These are phyloP conservation scores for Drosophila nr. perissopoda DNA, from an alignment of 2,888 invertebrate species.

Conservation along the genomic window DNA sequence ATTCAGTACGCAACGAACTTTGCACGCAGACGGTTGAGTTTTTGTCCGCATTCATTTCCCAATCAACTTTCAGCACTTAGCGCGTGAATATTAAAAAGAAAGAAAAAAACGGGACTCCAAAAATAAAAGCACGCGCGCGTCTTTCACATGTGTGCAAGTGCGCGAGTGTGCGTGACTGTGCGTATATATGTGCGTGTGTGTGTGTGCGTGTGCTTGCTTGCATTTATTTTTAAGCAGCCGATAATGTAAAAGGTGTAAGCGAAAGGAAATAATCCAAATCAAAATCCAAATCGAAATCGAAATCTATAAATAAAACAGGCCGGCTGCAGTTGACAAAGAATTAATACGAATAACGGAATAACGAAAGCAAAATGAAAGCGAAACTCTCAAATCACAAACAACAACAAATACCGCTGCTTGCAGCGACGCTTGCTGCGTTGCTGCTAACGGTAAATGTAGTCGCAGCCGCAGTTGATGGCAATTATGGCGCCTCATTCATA, in stretches of 20 bases:
- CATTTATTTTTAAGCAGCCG: constrained; percentile 73
- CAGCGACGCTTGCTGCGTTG: constrained; percentile 38
- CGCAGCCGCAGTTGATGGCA: constrained; percentile 17
- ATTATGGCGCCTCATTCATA: constrained; percentile 77
- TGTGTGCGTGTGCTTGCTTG: constrained; percentile 50
- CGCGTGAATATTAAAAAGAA: constrained; percentile 46
- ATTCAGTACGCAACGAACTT: constrained; percentile 77
- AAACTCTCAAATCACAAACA: constrained; percentile 62
- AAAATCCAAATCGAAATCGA: constrained; percentile 27
- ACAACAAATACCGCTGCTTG: constrained; percentile 38
- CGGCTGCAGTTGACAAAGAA: constrained; percentile 48
- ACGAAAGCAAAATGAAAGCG: constrained; percentile 68
- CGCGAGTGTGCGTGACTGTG: constrained; percentile 9
- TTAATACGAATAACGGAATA: constrained; percentile 11
- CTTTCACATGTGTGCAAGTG: constrained; percentile 39
- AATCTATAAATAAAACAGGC: constrained; percentile 50
- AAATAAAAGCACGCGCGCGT: constrained; percentile 63
- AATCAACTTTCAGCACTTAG: constrained; percentile 12
- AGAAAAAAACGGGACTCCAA: constrained; percentile 58
- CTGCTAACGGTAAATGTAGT: constrained; percentile 35
- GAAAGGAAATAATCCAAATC: constrained; percentile 38
- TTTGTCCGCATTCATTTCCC: background rate
- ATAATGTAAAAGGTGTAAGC: constrained; percentile 70
- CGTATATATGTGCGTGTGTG: constrained; percentile 28
- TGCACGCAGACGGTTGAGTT: constrained; percentile 61